Conservation (phyloP, 1,140 invertebrate species). For the Aphelinus certus region DNA sequence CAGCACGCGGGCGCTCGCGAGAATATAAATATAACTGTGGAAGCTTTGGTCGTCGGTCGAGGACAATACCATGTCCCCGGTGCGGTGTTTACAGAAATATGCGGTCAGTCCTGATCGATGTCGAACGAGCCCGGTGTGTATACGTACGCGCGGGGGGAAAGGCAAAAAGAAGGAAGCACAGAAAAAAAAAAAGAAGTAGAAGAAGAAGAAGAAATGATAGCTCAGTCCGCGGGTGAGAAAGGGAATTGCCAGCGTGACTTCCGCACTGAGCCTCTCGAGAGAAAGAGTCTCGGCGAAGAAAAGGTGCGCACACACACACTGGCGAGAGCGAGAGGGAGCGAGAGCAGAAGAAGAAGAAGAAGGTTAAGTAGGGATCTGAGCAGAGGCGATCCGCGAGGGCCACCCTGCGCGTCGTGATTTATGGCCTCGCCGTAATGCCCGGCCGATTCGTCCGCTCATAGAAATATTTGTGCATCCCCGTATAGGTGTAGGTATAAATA, state of each 20-base stretch:
- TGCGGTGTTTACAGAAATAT: conserved; percentile 13
- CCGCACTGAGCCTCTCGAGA: background rate
- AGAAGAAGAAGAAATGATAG: conserved; percentile 18
- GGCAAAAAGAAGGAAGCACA: too few relatives aligned
- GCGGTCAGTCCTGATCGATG: conserved; percentile 23
- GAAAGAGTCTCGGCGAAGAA: background rate
- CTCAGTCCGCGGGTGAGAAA: background rate
- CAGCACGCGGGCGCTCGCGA: too few relatives aligned
- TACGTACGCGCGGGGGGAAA: too few relatives aligned
- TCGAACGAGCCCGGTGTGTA: background rate
- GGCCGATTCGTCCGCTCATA: conserved; percentile 52
- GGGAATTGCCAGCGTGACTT: conserved; percentile 3
- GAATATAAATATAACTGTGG: too few relatives aligned
- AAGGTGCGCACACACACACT: background rate
- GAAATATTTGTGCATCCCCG: conserved; percentile 52
- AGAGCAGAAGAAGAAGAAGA: background rate
- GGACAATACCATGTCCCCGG: too few relatives aligned
- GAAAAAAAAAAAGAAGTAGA: too few relatives aligned
- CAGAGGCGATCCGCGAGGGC: conserved; percentile 38
- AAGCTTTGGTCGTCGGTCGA: too few relatives aligned
- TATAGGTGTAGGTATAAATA: too few relatives aligned
- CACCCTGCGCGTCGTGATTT: conserved; percentile 59
- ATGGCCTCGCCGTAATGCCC: conserved; percentile 51
- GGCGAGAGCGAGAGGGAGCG: background rate
- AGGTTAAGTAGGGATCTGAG: conserved; percentile 8